phyloP scores from a whole-genome alignment of 2,797 vertebrate genomes.

The Tokudaia tokunoshimensis region DNA sequence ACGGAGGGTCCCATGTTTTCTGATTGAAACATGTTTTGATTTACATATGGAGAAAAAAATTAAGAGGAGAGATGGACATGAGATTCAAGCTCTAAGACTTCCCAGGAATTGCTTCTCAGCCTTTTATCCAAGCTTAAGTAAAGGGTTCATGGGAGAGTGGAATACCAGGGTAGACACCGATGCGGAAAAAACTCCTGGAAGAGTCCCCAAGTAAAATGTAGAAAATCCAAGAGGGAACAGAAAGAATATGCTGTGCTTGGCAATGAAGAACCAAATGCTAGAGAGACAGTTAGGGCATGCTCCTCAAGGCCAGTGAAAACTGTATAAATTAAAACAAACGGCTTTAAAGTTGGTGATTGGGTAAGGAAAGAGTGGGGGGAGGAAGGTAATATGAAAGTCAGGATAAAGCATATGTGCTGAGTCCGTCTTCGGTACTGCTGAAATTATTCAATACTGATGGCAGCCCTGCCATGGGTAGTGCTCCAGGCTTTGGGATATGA shows the following conservation, averaged over 20 bases:
- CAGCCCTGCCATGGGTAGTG: background rate
- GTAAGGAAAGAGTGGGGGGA: background rate
- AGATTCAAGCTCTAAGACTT: background rate
- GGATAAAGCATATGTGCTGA: background rate
- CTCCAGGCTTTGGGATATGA: background rate
- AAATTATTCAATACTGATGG: background rate
- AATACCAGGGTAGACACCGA: background rate
- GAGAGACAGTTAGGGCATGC: background rate
- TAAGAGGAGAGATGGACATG: background rate
- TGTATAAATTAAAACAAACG: background rate
- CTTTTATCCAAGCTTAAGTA: background rate
- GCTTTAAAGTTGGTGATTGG: background rate
- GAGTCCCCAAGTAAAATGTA: background rate
- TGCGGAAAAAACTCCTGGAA: background rate
- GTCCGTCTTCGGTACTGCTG: background rate
- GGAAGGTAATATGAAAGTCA: no score
- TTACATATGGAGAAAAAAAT: background rate
- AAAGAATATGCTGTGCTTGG: background rate
- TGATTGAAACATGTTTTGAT: conserved; percentile 18
- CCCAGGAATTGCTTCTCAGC: background rate
- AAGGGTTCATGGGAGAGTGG: background rate
- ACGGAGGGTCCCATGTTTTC: conserved; percentile 4
- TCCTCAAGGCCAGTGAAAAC: background rate
- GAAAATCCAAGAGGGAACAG: background rate
- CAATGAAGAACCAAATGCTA: background rate